These are phyloP conservation scores for Cheirogaleus major DNA, from an alignment of 2,797 vertebrate genomes.

Conservation along the genomic window DNA sequence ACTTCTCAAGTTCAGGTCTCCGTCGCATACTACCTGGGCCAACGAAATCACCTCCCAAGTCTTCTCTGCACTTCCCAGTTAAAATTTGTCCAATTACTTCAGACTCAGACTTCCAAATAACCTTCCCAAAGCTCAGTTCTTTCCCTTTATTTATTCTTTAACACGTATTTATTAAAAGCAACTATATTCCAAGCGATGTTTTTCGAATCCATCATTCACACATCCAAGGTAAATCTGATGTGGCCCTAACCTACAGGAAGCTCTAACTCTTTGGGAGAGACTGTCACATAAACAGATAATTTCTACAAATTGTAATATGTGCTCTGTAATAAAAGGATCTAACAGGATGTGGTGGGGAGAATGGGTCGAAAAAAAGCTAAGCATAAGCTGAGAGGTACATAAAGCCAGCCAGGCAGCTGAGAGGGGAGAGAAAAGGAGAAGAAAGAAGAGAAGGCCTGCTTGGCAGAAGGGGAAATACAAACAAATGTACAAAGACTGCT, in stretches of 20 bases:
- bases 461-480: not conserved
- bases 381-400: not conserved
- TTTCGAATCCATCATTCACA: not conserved
- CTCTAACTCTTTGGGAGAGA: not conserved
- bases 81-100: not conserved
- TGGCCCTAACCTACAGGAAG: not conserved
- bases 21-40: too few species aligned
- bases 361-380: not conserved
- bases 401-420: not conserved
- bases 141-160: not conserved
- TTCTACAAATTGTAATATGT: not conserved
- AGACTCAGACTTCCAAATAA: not conserved
- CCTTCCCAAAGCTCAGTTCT: not conserved
- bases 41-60: not conserved
- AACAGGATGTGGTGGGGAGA: not conserved
- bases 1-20: not conserved
- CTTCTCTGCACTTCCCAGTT: not conserved
- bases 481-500: not conserved
- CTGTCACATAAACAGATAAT: not conserved
- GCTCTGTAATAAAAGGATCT: not conserved
- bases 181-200: not conserved
- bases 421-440: not conserved
- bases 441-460: not conserved
- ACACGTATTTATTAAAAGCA: not conserved
- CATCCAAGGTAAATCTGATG: not conserved